These are phyloP conservation scores for Nipponia nippon DNA, from an alignment of 2,113 vertebrate genomes.

Conservation along the genomic window DNA sequence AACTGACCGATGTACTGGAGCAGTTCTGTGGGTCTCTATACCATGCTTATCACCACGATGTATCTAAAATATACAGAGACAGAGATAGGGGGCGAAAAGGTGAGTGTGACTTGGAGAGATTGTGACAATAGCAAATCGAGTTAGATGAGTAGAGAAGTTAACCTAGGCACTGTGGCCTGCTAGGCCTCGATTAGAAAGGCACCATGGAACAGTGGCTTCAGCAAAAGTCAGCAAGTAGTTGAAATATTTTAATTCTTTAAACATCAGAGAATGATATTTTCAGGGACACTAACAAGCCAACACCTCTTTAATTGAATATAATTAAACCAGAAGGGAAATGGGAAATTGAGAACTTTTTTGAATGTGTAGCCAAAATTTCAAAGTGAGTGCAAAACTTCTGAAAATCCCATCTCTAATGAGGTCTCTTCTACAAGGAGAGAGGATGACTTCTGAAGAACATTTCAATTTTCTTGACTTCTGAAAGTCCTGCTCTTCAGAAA, in stretches of 20 bases:
- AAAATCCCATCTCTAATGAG: background rate
- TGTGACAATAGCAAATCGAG: accelerated
- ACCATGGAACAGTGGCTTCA: background rate
- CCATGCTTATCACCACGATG: accelerated
- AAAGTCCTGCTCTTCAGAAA: background rate
- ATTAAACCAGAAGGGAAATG: background rate
- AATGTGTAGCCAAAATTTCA: background rate
- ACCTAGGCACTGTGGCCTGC: background rate
- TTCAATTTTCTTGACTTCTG: background rate
- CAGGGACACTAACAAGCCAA: background rate
- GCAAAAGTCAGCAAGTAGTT: background rate
- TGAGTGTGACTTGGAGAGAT: background rate
- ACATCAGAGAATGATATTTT: background rate
- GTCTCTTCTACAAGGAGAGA: background rate
- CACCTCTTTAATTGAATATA: background rate
- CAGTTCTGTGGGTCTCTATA: background rate
- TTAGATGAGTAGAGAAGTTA: background rate
- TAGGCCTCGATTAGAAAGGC: background rate
- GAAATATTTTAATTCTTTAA: background rate
- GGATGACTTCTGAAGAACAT: background rate
- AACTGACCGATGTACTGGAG: accelerated
- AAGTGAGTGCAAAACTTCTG: background rate
- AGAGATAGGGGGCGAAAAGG: background rate
- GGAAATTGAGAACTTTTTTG: background rate
- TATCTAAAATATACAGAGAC: background rate